Evolutionary conservation across 2,113 vertebrate species (phyloP).

Genomic region (Clupea harengus): DNA sequence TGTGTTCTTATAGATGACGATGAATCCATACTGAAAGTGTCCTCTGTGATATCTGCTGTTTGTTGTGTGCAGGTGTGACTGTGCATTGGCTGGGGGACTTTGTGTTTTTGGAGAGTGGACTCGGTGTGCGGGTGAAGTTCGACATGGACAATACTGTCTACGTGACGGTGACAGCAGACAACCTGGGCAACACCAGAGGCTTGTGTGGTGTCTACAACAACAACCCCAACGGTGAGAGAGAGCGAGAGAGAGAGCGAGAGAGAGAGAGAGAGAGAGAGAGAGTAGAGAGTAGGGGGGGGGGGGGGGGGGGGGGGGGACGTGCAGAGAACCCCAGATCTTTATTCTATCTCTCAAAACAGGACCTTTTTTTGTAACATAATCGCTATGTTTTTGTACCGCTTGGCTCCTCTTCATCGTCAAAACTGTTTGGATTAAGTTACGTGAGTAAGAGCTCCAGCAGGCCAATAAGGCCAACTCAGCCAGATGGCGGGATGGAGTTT

Average conservation of each 20-base stretch:
- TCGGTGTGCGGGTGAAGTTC: constrained; percentile 77
- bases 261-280: background rate
- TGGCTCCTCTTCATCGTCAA: too few relatives aligned
- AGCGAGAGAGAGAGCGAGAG: background rate
- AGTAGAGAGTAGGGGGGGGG: background rate
- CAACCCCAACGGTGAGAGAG: constrained; percentile 67
- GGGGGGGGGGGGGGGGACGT: background rate
- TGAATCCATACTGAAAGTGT: too few relatives aligned
- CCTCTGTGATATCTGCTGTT: background rate
- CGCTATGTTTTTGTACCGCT: too few relatives aligned
- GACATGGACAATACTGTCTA: constrained; percentile 73
- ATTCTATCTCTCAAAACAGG: background rate
- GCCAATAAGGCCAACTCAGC: too few relatives aligned
- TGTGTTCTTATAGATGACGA: too few relatives aligned
- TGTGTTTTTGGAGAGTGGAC: constrained; percentile 81
- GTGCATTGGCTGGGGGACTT: constrained; percentile 88
- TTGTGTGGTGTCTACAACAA: constrained; percentile 87
- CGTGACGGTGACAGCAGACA: constrained; percentile 72
- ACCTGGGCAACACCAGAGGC: constrained; percentile 74
- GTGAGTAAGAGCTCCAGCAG: too few relatives aligned
- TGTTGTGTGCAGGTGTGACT: constrained; percentile 73
- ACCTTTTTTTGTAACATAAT: too few relatives aligned
- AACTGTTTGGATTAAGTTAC: too few relatives aligned
- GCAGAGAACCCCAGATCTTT: too few relatives aligned
- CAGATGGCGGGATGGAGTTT: too few relatives aligned